Evolutionary conservation across 1,140 invertebrate genomes (phyloP), one percentile per base, ranked within the genome.

Genomic region (Harpegnathos saltator): DNA sequence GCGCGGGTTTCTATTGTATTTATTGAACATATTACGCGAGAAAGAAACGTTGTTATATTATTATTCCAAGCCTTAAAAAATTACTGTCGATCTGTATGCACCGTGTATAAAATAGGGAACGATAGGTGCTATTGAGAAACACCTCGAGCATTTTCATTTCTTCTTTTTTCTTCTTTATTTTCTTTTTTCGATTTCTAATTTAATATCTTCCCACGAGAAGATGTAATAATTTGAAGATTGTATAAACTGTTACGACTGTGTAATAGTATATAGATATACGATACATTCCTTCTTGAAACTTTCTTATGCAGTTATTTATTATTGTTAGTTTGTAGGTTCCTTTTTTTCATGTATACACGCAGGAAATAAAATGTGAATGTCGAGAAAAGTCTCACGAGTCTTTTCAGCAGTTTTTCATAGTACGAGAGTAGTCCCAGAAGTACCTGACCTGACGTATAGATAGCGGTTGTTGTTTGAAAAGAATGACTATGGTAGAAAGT

Each of bases 251-350:
- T 48, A 65, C 14, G 15, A 22, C 19, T 77, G 52, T 24, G 14
- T 52, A 54, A 48, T 83, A 59, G 58, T 26, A 26, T 59, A 59
- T n/a, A n/a, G n/a, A n/a, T 44, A 83, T 73, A 58, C 19, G 15
- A 84, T 80, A 80, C 82, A 84, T 84, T 84, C 82, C 82, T 80
- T 59, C 24, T 58, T 83, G 26, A 17, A 82, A 65, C 63, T 54
- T 61, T 74, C 48, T 48, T 80, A 71, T 81, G 54, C 22, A 62
- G 17, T 80, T 84, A 84, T 84, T 80, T 84, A 81, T 81, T 81
- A 54, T 24, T n/a, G 48, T 65, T 80, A 52, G 52, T 71, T 48
- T 48, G 22, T 58, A 80, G n/a, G 24, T 22, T 19, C 22, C 26
- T 29, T 26, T 22, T 71, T 80, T 63, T 69, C 33, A 58, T 71